Conservation (phyloP, 2,888 invertebrate genomes). For the Cephonodes hylas region DNA sequence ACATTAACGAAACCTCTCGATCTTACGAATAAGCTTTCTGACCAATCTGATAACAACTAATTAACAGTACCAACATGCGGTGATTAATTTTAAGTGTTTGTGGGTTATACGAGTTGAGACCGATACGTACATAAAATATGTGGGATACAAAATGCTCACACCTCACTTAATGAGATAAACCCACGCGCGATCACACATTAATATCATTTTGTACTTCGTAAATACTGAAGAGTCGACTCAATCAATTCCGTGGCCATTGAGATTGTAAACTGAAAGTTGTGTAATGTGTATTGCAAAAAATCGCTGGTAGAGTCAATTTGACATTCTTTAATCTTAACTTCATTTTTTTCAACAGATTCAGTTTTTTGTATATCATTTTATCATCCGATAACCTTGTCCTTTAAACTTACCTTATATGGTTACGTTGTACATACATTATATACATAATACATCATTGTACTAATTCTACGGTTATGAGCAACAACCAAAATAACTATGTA, state of each 20-base stretch:
- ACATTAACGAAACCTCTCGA: constrained; percentile 9
- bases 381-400: no score
- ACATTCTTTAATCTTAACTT: no score
- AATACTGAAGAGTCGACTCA: not conserved
- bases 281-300: no score
- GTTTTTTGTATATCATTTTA: no score
- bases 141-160: constrained; percentile 7
- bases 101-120: constrained; percentile 31
- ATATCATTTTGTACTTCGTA: not conserved
- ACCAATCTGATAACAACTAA: constrained; percentile 40
- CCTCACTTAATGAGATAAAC: not conserved
- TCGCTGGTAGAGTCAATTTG: no score
- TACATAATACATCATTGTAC: no score
- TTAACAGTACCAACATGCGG: constrained; percentile 38
- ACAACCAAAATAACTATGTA: no score
- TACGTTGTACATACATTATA: no score
- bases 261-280: no score
- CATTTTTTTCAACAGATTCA: no score
- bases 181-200: not conserved
- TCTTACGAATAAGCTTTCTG: constrained; percentile 27
- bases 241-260: not conserved
- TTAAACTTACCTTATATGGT: no score
- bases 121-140: constrained; percentile 14
- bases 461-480: no score
- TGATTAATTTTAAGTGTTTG: constrained; percentile 46